Evolutionary conservation across 2,113 vertebrate species (phyloP).

Genomic region (Hyaena hyaena): DNA sequence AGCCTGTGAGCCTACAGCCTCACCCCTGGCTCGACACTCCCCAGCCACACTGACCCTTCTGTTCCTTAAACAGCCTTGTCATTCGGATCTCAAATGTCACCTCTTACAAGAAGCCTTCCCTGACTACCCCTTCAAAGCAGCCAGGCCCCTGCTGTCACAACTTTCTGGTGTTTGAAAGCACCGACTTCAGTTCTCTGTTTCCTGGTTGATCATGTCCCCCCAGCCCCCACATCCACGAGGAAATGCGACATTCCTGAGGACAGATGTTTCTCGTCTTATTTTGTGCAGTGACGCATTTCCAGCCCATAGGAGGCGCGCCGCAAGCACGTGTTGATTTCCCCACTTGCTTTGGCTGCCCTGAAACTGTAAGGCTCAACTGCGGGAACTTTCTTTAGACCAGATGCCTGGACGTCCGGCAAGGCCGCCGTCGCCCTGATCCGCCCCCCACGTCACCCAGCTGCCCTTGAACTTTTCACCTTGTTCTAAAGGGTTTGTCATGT

Average conservation of each 20-base stretch:
- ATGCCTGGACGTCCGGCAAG: accelerated
- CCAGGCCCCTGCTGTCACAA: neutral
- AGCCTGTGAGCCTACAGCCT: accelerated
- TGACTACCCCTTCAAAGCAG: neutral
- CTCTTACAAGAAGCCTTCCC: neutral
- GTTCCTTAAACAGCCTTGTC: neutral
- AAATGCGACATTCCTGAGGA: neutral
- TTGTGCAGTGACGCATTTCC: no score
- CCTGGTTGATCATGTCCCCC: neutral
- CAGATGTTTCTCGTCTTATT: neutral
- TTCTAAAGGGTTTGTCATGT: neutral
- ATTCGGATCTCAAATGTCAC: neutral
- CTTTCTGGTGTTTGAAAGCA: neutral
- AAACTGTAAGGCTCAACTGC: accelerated
- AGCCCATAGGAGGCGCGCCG: accelerated
- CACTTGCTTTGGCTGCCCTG: accelerated
- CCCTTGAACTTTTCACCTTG: no score
- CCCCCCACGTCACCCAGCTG: neutral
- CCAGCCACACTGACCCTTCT: neutral
- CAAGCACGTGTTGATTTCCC: accelerated
- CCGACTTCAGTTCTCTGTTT: no score
- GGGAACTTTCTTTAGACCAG: neutral
- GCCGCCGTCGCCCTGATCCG: accelerated
- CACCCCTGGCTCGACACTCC: accelerated
- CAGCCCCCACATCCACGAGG: accelerated